Evolutionary conservation across 2,888 invertebrate species (phyloP).

Genomic region (Hololepta plana): DNA sequence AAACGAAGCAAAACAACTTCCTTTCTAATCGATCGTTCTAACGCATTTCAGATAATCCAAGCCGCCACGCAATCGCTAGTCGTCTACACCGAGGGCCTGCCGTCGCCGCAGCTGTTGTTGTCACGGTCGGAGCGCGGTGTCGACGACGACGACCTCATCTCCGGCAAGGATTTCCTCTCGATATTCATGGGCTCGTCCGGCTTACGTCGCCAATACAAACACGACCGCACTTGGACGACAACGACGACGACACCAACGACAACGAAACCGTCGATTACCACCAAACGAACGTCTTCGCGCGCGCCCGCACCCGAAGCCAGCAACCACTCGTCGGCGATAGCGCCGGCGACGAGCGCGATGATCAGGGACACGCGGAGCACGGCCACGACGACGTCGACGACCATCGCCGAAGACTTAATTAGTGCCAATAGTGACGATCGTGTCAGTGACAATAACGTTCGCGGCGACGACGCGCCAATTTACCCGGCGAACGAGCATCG

Average conservation of each 20-base stretch:
- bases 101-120: too few species aligned
- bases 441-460: too few species aligned
- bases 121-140: too few species aligned
- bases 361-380: slow-evolving; percentile 1
- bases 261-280: slow-evolving; percentile 4
- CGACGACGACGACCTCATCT: slow-evolving; percentile 25
- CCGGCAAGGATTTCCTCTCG: slow-evolving; percentile 29
- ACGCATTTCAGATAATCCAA: too few species aligned
- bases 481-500: slow-evolving; percentile 27
- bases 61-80: too few species aligned
- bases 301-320: too few species aligned
- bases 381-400: not conserved
- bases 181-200: slow-evolving; percentile 23
- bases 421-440: not conserved
- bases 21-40: too few species aligned
- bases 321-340: too few species aligned
- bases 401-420: slow-evolving; percentile 1
- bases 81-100: slow-evolving; percentile 24
- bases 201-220: too few species aligned
- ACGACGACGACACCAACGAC: slow-evolving; percentile 6
- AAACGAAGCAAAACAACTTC: too few species aligned
- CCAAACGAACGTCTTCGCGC: slow-evolving; percentile 1
- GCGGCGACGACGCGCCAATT: too few species aligned
- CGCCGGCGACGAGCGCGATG: slow-evolving; percentile 2
- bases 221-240: too few species aligned